Conservation (phyloP, 2,113 vertebrate genomes). For the Gorsachius goisagi region DNA sequence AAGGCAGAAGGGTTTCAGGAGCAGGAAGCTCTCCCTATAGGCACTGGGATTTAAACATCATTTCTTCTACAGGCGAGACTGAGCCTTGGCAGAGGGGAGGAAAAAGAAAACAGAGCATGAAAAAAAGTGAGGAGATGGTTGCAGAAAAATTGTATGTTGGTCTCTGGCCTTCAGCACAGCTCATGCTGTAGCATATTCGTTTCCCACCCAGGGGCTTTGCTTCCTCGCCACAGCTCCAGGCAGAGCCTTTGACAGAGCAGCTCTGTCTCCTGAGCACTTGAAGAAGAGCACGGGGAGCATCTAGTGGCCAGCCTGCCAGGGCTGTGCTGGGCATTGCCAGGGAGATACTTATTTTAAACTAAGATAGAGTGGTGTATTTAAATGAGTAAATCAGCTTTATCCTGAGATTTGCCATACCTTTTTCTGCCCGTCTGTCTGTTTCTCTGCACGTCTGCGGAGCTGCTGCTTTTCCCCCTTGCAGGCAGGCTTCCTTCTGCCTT, state of each 20-base stretch:
- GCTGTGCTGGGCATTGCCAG: background rate
- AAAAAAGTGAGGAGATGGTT: background rate
- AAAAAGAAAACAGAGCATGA: background rate
- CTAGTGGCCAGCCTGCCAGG: constrained; percentile 57
- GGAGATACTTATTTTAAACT: background rate
- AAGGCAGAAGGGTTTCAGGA: background rate
- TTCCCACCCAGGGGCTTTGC: background rate
- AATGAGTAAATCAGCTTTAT: background rate
- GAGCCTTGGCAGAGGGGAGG: background rate
- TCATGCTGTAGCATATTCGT: background rate
- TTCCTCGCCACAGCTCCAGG: background rate
- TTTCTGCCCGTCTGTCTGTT: background rate
- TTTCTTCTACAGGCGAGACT: background rate
- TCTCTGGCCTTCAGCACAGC: background rate
- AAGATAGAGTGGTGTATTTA: background rate
- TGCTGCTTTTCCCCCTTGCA: background rate
- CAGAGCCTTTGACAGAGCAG: background rate
- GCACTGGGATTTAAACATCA: background rate
- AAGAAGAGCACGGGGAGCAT: constrained; percentile 52
- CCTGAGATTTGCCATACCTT: background rate
- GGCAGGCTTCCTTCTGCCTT: background rate
- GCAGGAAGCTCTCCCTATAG: background rate
- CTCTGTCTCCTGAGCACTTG: background rate
- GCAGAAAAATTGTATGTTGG: background rate
- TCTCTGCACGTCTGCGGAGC: background rate